Percentiles rank a stretch among this genome's conserved stretches.
phyloP scores from a whole-genome alignment of 2,888 invertebrate genomes.

The Drosophila anomalata region DNA sequence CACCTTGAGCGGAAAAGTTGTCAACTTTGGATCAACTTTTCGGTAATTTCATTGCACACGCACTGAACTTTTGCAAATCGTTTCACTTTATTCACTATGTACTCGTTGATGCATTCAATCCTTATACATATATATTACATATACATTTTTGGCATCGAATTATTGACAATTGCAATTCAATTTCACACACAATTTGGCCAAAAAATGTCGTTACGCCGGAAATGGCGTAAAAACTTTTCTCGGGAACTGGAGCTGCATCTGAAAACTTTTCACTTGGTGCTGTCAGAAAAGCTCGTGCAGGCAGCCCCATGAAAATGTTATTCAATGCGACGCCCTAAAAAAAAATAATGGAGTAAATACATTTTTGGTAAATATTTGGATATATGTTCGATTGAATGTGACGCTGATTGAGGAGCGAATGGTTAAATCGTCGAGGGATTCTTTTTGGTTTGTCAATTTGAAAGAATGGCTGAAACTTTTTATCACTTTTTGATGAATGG shows the following conservation, averaged over 20 bases:
- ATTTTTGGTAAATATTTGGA: conserved; percentile 60
- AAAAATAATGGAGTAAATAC: conserved; percentile 59
- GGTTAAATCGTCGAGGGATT: conserved; percentile 11
- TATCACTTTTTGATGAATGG: conserved; percentile 24
- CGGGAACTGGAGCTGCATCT: conserved; percentile 61
- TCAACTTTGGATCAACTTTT: conserved; percentile 46
- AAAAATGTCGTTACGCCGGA: conserved; percentile 69
- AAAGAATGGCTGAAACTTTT: conserved; percentile 31
- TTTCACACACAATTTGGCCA: conserved; percentile 76
- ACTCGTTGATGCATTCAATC: conserved; percentile 23
- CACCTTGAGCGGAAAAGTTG: conserved; percentile 27
- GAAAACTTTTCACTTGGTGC: conserved; percentile 58
- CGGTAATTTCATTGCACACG: conserved; percentile 54
- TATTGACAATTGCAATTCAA: conserved; percentile 77
- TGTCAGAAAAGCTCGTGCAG: conserved; percentile 36
- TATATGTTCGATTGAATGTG: conserved; percentile 58
- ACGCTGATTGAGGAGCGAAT: conserved; percentile 65
- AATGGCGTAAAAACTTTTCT: conserved; percentile 60
- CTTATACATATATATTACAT: background rate
- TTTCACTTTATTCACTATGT: conserved; percentile 56
- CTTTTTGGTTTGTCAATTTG: conserved; percentile 35
- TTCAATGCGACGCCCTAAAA: conserved; percentile 58
- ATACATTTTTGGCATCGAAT: conserved; percentile 68
- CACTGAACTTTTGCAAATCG: conserved; percentile 60
- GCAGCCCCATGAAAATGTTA: conserved; percentile 64